Base-by-base conservation (phyloP, 35 echinoderm and acorn worm species). In the Stichopus chloronotus region DNA sequence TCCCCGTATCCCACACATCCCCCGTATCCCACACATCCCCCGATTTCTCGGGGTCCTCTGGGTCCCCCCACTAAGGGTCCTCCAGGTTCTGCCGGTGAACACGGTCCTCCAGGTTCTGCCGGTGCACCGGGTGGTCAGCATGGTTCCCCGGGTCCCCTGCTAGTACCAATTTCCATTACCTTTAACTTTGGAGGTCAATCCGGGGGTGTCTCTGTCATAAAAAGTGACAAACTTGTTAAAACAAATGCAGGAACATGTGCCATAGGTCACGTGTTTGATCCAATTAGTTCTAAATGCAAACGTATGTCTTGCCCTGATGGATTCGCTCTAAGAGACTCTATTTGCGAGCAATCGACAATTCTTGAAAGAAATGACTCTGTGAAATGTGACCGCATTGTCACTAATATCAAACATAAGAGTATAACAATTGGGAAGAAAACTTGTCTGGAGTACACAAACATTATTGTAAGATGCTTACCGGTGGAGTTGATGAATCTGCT, bases 141-240 rank as follows among this genome's bases (percentile, higher is more conserved):
- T n/a, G n/a, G n/a, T n/a, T 84, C 85, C 53, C 85, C 85, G 0
- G 16, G 56, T 10, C 57, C 54, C 7, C 56, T n/a, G 8, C 85
- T 87, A 10, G 55, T 87, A 43, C 85, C 85, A 12, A 87, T 87
- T 57, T 87, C 85, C 5, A 87, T 87, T 24, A 87, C 85, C 2
- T 87, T 87, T 87, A 57, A 87, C 63, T 87, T 87, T 57, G 85
- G 57, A 19, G 57, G 85, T 5, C 7, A 68, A 20, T 57, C 85
- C 63, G 85, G 85, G n/a, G 57, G 85, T 23, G 53, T 87, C 5
- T 87, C 85, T 4, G 63, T 87, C 57, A 20, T n/a, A 61, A 87
- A 5, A 12, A 20, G 63, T 5, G 53, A 59, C n/a, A 10, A 59
- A 25, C n/a, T 13, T 12, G 23, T 25, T 19, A 16, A 87, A 61